phyloP scores from a whole-genome alignment of 2,113 vertebrate species.

The Phylloscopus trochiloides region DNA sequence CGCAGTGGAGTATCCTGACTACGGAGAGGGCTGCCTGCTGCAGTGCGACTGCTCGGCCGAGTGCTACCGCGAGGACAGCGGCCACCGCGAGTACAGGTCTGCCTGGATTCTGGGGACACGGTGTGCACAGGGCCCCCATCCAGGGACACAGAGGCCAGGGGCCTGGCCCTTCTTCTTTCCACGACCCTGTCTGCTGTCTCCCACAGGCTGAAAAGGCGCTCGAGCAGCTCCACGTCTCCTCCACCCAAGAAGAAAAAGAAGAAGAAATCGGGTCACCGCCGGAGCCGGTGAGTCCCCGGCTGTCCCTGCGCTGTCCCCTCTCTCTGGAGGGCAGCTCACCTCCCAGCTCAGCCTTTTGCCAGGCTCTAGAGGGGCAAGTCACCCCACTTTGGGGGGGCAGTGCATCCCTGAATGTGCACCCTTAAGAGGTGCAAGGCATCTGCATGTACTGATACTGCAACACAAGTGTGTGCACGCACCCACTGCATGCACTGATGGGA shows the following conservation, averaged over 20 bases:
- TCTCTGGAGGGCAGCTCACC: not conserved
- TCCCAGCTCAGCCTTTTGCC: not conserved
- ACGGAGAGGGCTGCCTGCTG: slow-evolving; percentile 73
- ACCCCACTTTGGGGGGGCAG: not conserved
- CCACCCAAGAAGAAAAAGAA: slow-evolving; percentile 97
- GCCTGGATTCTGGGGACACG: accelerated
- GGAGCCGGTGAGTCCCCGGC: slow-evolving; percentile 83
- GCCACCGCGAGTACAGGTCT: slow-evolving; percentile 81
- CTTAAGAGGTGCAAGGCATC: not conserved
- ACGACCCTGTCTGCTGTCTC: not conserved
- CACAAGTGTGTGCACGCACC: accelerated
- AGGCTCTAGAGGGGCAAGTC: not conserved
- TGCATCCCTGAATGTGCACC: not conserved
- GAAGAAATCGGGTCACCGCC: slow-evolving; percentile 91
- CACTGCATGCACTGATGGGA: not conserved
- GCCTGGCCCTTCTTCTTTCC: not conserved
- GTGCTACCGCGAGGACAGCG: slow-evolving; percentile 75
- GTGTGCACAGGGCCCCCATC: accelerated
- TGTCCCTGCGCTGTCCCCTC: not conserved
- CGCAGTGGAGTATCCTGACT: slow-evolving; percentile 66
- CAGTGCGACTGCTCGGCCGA: slow-evolving; percentile 79
- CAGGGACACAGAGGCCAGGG: not conserved
- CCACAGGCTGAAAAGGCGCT: slow-evolving; percentile 75
- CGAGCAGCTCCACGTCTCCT: slow-evolving; percentile 91
- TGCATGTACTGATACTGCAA: not conserved